Evolutionary conservation across 37 sponge, comb jelly and placozoan species (phyloP).

Genomic region (Eunapius fragilis): DNA sequence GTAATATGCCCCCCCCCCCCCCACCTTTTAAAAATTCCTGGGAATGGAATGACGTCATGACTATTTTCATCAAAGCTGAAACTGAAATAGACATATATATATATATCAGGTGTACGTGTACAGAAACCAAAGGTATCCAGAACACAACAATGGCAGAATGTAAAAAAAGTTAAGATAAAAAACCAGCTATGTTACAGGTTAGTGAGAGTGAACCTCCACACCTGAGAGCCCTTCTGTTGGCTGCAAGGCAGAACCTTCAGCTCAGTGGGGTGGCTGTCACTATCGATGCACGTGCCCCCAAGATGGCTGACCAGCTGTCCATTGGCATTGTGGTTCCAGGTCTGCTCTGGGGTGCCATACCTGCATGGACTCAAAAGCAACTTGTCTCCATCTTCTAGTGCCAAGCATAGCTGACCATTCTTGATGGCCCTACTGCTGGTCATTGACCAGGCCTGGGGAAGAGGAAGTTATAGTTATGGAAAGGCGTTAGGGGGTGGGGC

Average conservation of each 20-base stretch:
- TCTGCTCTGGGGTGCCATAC: not conserved
- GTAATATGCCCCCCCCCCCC: no score
- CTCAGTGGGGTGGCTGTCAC: not conserved
- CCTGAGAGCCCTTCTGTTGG: not conserved
- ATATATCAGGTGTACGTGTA: no score
- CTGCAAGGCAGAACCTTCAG: not conserved
- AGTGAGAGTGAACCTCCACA: not conserved
- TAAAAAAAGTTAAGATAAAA: not conserved
- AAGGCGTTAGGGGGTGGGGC: not conserved
- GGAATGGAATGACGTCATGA: no score
- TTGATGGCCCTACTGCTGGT: slow-evolving; percentile 37
- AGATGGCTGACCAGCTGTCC: not conserved
- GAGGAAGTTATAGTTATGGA: not conserved
- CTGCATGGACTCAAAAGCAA: slow-evolving; percentile 3
- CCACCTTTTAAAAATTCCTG: no score
- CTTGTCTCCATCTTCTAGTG: slow-evolving; percentile 1
- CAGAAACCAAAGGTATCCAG: no score
- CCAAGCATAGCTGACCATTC: slow-evolving; percentile 53
- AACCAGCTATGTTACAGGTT: not conserved
- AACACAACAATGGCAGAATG: not conserved
- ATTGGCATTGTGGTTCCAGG: not conserved
- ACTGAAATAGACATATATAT: no score
- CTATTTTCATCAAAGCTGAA: no score
- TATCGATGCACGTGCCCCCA: not conserved
- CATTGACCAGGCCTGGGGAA: slow-evolving; percentile 42